Evolutionary conservation across 53 echinoderm and acorn worm genomes (phyloP).

Genomic region (Luidia sarsii): DNA sequence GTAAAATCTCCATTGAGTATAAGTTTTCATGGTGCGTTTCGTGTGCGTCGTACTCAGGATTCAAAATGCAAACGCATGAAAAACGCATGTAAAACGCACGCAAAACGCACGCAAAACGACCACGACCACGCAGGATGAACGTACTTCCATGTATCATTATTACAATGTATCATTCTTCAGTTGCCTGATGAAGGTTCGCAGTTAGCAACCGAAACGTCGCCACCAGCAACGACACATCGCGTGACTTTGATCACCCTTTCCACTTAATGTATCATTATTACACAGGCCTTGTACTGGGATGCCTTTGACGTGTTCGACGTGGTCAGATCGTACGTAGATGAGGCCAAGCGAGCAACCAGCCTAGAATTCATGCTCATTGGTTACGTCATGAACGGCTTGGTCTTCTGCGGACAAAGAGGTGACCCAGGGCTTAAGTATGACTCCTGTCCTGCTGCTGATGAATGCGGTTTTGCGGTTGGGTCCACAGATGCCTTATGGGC

Average conservation of each 20-base stretch:
- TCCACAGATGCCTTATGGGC: slow-evolving; percentile 66
- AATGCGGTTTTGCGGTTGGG: slow-evolving; percentile 38
- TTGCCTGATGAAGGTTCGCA: too few species aligned
- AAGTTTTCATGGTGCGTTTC: too few species aligned
- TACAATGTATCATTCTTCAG: background rate
- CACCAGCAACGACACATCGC: too few species aligned
- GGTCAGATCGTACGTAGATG: slow-evolving; percentile 70
- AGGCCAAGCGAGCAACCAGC: slow-evolving; percentile 62
- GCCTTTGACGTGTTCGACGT: slow-evolving; percentile 75
- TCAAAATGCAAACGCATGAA: too few species aligned
- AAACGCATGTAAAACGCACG: too few species aligned
- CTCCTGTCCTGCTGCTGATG: slow-evolving; percentile 39
- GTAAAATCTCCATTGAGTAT: too few species aligned
- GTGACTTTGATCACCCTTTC: too few species aligned
- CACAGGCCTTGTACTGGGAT: slow-evolving; percentile 81
- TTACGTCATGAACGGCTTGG: slow-evolving; percentile 64
- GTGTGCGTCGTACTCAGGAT: too few species aligned
- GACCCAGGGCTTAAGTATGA: slow-evolving; percentile 62
- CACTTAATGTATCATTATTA: too few species aligned
- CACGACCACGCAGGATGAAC: too few species aligned
- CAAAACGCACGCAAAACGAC: too few species aligned
- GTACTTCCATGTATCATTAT: background rate
- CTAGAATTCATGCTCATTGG: slow-evolving; percentile 73
- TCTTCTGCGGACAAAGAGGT: slow-evolving; percentile 63
- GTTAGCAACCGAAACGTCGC: too few species aligned